phyloP scores from a whole-genome alignment of 2,797 vertebrate species.

The Cyprinodon diabolis region DNA sequence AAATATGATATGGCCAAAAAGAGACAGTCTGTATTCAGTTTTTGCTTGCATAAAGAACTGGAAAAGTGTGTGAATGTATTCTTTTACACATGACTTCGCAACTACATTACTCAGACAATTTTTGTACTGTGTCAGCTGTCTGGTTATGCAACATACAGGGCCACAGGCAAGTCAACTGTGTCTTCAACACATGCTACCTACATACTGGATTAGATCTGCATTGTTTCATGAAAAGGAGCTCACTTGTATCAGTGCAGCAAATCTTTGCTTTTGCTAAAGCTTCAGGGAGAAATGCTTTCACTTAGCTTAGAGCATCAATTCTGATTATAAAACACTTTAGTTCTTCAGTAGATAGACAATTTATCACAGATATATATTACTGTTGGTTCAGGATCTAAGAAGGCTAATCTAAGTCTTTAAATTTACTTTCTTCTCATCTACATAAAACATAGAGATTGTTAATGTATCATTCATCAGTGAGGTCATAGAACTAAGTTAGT shows the following conservation, averaged over 20 bases:
- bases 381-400: conserved; percentile 18
- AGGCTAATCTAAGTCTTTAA: neutral
- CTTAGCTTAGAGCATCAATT: conserved; percentile 20
- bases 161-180: conserved; percentile 17
- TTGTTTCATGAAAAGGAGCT: conserved; percentile 38
- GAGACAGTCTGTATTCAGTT: conserved; percentile 57
- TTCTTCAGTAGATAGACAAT: conserved; percentile 8
- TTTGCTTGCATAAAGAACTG: conserved; percentile 40
- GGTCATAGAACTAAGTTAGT: no score
- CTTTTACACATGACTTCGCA: conserved; percentile 17
- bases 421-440: no score
- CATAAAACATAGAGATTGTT: no score
- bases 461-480: neutral
- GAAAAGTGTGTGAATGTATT: conserved; percentile 18
- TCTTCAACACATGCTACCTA: conserved; percentile 35
- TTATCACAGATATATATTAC: conserved; percentile 27
- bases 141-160: conserved; percentile 12
- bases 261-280: conserved; percentile 36
- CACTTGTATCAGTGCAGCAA: conserved; percentile 40
- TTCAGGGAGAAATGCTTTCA: conserved; percentile 29
- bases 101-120: conserved; percentile 11
- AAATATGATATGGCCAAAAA: conserved; percentile 77
- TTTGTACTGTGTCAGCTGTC: conserved; percentile 12
- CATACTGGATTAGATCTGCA: conserved; percentile 54
- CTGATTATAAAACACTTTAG: conserved; percentile 23